Base-by-base conservation (phyloP, 2,113 vertebrate genomes). In the Phylloscopus trochilus region DNA sequence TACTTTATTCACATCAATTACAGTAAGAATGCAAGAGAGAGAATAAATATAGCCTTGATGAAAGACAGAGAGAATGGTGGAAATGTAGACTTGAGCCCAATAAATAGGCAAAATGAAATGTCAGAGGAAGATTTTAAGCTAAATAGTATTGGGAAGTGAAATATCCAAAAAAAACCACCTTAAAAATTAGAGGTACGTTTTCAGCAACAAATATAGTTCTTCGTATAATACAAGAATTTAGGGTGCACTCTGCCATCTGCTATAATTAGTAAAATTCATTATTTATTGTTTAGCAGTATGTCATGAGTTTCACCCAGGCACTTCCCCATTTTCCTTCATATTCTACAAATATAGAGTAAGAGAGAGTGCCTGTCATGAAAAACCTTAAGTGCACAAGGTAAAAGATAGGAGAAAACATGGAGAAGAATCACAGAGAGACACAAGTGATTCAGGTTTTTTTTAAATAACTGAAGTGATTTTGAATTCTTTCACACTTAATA, bases 401-500 rank as follows among this genome's bases (percentile, higher is more conserved):
- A 89, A 93, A 93, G 52, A 91, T 60, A 87, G 73, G 44, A 78
- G 83, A 85, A 94, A 93, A 94, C 82, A 90, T 18, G 72, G 59
- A 88, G 88, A 96, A 96, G 37, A 94, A 89, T 82, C 90, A 94
- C 28, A 87, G 66, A 35, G 76, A 92, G 60, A 93, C n/a, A 79
- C 8, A 84, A 95, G 46, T 56, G 62, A 85, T 92, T 87, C 56
- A 9, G 13, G n/a, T n/a, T 81, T 95, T 94, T 94, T 93, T 84
- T 23, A 33, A 85, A 84, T 66, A 90, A 89, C 33, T 87, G 64
- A 74, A 81, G 15, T 75, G 46, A 82, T 69, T 89, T 94, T 67
- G 21, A 92, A 76, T 94, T 58, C 19, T 76, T 89, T 85, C 27
- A 24, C n/a, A 30, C 82, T 87, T 93, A 69, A 58, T 85, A 94